These are phyloP conservation scores for Steinernema hermaphroditum DNA, from an alignment of 2,888 invertebrate species.

Conservation along the genomic window DNA sequence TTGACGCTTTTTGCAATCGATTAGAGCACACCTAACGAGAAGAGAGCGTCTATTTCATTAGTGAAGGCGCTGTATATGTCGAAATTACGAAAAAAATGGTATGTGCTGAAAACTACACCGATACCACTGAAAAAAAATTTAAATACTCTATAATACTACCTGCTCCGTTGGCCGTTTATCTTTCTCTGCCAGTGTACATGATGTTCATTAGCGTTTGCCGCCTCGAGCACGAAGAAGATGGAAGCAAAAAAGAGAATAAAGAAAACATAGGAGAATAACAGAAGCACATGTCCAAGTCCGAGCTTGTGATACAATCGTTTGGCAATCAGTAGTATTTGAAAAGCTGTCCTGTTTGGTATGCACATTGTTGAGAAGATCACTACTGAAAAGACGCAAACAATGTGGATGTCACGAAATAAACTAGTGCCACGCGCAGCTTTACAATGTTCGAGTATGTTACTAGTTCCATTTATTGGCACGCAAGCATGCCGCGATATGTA, in stretches of 20 bases:
- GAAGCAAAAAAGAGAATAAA: slow-evolving; percentile 41
- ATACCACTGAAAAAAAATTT: no score
- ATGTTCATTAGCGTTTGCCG: slow-evolving; percentile 20
- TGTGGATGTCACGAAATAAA: neutral
- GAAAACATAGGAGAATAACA: slow-evolving; percentile 40
- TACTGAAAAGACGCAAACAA: neutral
- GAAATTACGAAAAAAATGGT: no score
- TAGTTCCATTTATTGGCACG: slow-evolving; percentile 23
- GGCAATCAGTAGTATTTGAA: neutral
- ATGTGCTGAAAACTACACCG: no score
- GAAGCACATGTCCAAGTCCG: slow-evolving; percentile 39
- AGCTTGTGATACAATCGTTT: slow-evolving; percentile 45
- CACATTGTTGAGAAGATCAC: slow-evolving; percentile 2
- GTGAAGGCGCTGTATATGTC: no score
- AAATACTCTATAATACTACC: neutral
- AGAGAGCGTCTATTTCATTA: no score
- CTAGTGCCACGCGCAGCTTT: neutral
- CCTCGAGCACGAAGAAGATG: slow-evolving; percentile 44
- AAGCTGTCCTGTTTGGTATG: neutral
- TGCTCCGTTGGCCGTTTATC: neutral
- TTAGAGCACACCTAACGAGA: no score
- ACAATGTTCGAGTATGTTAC: neutral
- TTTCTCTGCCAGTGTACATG: slow-evolving; percentile 32
- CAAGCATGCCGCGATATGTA: slow-evolving; percentile 13
- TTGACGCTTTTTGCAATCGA: no score